Conservation (phyloP, 2,797 vertebrate species). For the Muscicapa comitata region DNA sequence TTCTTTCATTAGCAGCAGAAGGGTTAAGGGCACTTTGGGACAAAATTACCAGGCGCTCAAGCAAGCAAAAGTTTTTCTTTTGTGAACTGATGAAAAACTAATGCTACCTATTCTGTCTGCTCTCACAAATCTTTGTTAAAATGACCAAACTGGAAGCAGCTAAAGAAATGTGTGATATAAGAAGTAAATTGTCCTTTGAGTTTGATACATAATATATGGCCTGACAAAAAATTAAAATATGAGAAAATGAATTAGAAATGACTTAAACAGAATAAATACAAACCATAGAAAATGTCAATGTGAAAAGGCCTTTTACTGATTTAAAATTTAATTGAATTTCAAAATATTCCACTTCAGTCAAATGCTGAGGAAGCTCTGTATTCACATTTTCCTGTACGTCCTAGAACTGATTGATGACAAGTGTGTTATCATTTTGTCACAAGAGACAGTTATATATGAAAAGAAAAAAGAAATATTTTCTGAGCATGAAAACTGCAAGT, state of each 20-base stretch:
- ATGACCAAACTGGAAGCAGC: not conserved
- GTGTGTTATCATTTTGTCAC: not conserved
- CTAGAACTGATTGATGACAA: not conserved
- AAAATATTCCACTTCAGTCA: not conserved
- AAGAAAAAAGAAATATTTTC: slow-evolving; percentile 6
- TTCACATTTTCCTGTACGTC: not conserved
- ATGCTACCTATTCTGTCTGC: not conserved
- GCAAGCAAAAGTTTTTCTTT: not conserved
- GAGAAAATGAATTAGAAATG: not conserved
- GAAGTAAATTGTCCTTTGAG: not conserved
- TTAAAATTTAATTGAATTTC: slow-evolving; percentile 11
- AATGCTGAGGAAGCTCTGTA: not conserved
- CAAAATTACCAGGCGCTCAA: not conserved
- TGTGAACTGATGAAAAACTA: not conserved
- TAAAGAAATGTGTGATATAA: not conserved
- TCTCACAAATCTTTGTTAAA: not conserved
- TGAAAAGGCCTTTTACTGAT: not conserved
- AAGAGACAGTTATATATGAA: not conserved
- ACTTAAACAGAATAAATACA: not conserved
- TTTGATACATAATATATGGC: not conserved
- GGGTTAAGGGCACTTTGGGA: not conserved
- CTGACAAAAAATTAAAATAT: not conserved
- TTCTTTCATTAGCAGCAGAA: not conserved
- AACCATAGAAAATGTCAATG: not conserved
- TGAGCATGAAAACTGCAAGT: not conserved